Conservation (phyloP, 2,888 invertebrate genomes). For the Actias luna region DNA sequence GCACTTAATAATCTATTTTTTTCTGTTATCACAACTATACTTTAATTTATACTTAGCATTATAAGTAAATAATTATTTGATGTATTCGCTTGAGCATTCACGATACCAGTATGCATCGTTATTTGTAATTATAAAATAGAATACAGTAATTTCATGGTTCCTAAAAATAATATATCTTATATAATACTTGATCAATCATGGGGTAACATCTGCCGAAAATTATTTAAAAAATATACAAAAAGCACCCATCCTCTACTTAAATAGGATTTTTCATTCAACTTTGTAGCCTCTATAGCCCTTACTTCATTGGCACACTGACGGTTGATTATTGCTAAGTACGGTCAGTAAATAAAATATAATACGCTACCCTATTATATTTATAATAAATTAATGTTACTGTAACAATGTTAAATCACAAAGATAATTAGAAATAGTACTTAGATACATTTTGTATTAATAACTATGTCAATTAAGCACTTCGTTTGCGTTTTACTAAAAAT, state of each 20-base stretch:
- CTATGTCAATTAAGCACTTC: too few species aligned
- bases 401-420: not conserved
- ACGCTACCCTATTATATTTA: not conserved
- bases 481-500: too few species aligned
- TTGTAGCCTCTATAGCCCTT: conserved; percentile 73
- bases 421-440: too few species aligned
- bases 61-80: too few species aligned
- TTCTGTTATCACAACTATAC: too few species aligned
- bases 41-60: too few species aligned
- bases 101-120: too few species aligned
- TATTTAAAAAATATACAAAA: conserved; percentile 68
- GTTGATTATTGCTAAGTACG: conserved; percentile 71
- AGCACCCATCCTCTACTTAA: conserved; percentile 71
- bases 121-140: not conserved
- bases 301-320: conserved; percentile 80
- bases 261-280: conserved; percentile 80
- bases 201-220: conserved; percentile 77
- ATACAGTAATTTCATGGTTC: conserved; percentile 69
- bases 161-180: conserved; percentile 58
- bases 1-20: too few species aligned
- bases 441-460: too few species aligned
- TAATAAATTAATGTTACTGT: not conserved
- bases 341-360: conserved; percentile 45
- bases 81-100: too few species aligned
- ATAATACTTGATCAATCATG: conserved; percentile 70